These are phyloP conservation scores for Drosophila paucipuncta DNA, from an alignment of 2,888 invertebrate species.

Conservation along the genomic window DNA sequence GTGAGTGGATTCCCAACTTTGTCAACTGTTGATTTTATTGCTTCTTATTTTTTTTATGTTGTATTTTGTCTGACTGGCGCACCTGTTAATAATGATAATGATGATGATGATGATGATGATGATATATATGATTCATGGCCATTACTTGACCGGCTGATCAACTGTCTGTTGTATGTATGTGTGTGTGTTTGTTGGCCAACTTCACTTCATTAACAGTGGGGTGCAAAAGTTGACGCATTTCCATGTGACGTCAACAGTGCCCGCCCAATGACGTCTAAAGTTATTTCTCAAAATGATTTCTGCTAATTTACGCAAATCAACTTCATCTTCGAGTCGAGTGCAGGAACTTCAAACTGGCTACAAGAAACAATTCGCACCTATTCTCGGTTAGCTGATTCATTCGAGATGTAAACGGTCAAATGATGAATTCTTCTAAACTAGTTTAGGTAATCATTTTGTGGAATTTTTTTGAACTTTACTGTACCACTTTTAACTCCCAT, in stretches of 20 bases:
- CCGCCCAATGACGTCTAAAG: background rate
- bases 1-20: slow-evolving; percentile 38
- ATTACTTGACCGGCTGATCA: slow-evolving; percentile 1
- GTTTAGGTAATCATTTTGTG: background rate
- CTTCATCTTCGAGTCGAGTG: background rate
- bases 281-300: slow-evolving; percentile 5
- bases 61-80: slow-evolving; percentile 1
- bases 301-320: slow-evolving; percentile 25
- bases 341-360: slow-evolving; percentile 31
- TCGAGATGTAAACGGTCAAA: slow-evolving; percentile 11
- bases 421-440: slow-evolving; percentile 15
- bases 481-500: background rate
- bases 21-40: slow-evolving; percentile 16
- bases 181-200: slow-evolving; percentile 16
- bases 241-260: slow-evolving; percentile 26
- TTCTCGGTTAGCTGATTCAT: slow-evolving; percentile 13
- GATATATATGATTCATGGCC: slow-evolving; percentile 45
- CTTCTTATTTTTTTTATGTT: background rate
- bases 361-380: slow-evolving; percentile 35
- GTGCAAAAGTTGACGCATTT: slow-evolving; percentile 36
- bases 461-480: background rate
- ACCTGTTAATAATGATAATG: slow-evolving; percentile 17
- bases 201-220: slow-evolving; percentile 44
- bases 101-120: background rate
- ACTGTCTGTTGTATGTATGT: background rate